Evolutionary conservation across 2,113 vertebrate species (phyloP), one percentile per base, ranked within the genome.

Genomic region (Cyanocitta stelleri): DNA sequence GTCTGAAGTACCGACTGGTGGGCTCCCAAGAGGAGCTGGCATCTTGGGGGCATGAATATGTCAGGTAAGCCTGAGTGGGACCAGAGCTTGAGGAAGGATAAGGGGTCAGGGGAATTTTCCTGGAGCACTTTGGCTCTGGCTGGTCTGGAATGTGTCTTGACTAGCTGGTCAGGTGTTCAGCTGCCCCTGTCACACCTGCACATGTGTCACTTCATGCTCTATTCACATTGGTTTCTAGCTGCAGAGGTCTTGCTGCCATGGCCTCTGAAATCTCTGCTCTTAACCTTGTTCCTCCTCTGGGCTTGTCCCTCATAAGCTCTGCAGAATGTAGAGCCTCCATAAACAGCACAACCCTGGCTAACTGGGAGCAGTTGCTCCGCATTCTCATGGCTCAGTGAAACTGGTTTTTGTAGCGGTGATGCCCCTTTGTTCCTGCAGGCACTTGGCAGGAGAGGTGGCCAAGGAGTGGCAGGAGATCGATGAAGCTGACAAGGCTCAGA

Each of bases 381-480:
- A 0, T 55, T 59, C 32, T 33, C 32, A 5, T 39, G 22, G n/a
- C 13, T 83, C 18, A 20, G 30, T 23, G 14, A 66, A 55, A 63
- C 74, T 71, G 33, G 0, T 62, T 73, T 61, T 43, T 66, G 21
- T 78, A 66, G 35, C 6, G 4, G 22, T 74, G 30, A 85, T 37
- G 14, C 52, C 46, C 19, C 35, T 49, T 55, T 91, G 37, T 59
- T 12, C 69, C 23, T 4, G 0, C 91, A 99, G 99, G 96, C 99
- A 99, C 85, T 97, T 99, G 77, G 98, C 99, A 22, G 99, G 99
- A 54, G 99, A 99, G 89, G 99, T 99, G 78, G 99, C 99, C 14
- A 99, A 99, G 88, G 99, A 99, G 90, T 99, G 99, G 99, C 99
- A 99, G 95, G 99, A 99, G 94, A 98, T 99, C 2, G 99, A 99